phyloP scores from a whole-genome alignment of 2,888 invertebrate species.

The Lymantria dispar region DNA sequence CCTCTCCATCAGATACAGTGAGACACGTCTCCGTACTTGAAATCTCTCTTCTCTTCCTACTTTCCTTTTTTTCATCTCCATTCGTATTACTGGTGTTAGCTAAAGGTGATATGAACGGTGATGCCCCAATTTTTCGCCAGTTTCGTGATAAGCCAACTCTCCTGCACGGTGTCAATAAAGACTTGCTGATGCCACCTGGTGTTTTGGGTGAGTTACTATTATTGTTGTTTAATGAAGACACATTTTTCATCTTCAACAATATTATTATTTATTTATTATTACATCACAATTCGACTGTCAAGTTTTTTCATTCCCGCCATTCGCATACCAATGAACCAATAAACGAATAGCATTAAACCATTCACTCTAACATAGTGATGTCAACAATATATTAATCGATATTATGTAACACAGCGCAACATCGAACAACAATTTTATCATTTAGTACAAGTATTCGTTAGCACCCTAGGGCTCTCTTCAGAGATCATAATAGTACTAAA shows the following conservation, averaged over 20 bases:
- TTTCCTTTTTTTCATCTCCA: constrained; percentile 33
- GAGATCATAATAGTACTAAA: too few relatives aligned
- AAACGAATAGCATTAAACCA: not conserved
- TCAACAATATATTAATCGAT: too few relatives aligned
- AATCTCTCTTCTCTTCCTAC: constrained; percentile 50
- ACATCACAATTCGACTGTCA: not conserved
- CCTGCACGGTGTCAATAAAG: constrained; percentile 77
- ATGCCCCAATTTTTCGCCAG: constrained; percentile 59
- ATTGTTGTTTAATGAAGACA: constrained; percentile 44
- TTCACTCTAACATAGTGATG: not conserved
- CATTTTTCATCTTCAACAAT: constrained; percentile 49
- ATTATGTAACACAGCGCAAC: too few relatives aligned
- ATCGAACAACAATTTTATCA: too few relatives aligned
- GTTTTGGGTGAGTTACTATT: constrained; percentile 66
- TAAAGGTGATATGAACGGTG: constrained; percentile 70
- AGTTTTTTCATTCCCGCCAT: constrained; percentile 29
- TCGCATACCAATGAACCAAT: not conserved
- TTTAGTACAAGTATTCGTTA: too few relatives aligned
- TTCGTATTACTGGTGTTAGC: constrained; percentile 27
- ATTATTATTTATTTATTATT: constrained; percentile 10
- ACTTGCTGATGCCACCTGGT: constrained; percentile 77
- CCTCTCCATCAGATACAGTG: too few relatives aligned
- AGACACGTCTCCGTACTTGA: not conserved
- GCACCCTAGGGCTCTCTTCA: too few relatives aligned
- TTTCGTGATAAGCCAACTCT: constrained; percentile 78